These are phyloP conservation scores for Grammomys dolichurus DNA, from an alignment of 2,113 vertebrate genomes.

Conservation along the genomic window DNA sequence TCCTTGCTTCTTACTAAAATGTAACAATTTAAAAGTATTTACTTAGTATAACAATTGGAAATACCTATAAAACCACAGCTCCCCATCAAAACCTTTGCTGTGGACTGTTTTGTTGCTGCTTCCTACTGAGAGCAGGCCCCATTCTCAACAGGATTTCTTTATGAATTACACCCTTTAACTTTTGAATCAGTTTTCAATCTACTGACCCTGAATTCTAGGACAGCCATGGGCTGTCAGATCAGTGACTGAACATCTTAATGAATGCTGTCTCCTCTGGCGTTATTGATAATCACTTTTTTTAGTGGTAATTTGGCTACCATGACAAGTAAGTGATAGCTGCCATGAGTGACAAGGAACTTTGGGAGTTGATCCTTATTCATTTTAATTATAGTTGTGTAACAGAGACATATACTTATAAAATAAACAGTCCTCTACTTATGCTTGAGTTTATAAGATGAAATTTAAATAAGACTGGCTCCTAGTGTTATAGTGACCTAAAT, in stretches of 20 bases:
- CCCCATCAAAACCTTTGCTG: background rate
- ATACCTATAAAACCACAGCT: background rate
- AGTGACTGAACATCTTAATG: background rate
- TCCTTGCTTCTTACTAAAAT: background rate
- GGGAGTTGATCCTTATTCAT: conserved; percentile 15
- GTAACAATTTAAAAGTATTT: background rate
- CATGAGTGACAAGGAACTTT: conserved; percentile 1
- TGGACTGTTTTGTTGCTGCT: background rate
- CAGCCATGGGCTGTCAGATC: background rate
- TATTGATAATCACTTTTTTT: conserved; percentile 12
- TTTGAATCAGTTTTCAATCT: background rate
- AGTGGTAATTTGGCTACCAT: background rate
- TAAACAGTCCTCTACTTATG: background rate
- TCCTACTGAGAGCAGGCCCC: background rate
- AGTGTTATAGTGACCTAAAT: conserved; percentile 71
- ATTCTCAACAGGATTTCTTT: background rate
- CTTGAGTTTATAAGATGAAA: conserved; percentile 55
- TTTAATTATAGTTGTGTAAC: conserved; percentile 44
- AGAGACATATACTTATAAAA: conserved; percentile 24
- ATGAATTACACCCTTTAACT: background rate
- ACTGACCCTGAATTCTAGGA: background rate
- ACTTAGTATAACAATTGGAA: background rate
- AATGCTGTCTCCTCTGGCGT: background rate
- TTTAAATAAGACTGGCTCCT: conserved; percentile 68
- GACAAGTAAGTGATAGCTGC: background rate